Percentiles rank a stretch among this genome's conserved stretches.
Evolutionary conservation across 2,113 vertebrate genomes (phyloP).

Genomic region (Halcyon senegalensis): DNA sequence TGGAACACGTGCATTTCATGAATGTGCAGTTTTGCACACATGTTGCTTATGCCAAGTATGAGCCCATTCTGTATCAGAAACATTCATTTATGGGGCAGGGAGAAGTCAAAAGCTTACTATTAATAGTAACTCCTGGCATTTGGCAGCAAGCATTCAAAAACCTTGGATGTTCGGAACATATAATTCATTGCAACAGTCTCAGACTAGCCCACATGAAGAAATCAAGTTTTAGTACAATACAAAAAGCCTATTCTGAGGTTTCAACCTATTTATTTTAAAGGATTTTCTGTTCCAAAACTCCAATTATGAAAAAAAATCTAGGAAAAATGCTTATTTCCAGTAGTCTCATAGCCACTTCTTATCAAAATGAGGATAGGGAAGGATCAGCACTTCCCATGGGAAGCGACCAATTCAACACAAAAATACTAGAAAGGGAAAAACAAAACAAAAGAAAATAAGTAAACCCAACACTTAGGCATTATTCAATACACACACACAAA

Average conservation of each 20-base stretch:
- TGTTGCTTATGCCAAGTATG: not conserved
- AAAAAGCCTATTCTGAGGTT: not conserved
- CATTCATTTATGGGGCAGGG: not conserved
- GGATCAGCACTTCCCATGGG: not conserved
- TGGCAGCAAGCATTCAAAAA: not conserved
- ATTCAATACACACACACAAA: not conserved
- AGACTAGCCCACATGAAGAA: not conserved
- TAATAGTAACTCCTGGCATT: not conserved
- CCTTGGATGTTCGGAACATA: not conserved
- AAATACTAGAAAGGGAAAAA: not conserved
- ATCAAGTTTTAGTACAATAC: not conserved
- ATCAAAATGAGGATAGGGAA: not conserved
- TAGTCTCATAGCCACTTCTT: not conserved
- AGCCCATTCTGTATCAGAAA: not conserved
- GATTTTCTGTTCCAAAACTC: not conserved
- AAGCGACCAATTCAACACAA: not conserved
- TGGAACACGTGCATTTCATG: not conserved
- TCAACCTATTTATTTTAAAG: not conserved
- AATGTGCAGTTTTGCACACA: not conserved
- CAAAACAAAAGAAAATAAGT: not conserved
- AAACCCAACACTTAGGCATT: fast-evolving
- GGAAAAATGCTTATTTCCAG: not conserved
- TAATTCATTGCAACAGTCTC: not conserved
- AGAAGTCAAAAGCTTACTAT: not conserved
- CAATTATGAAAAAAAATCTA: not conserved